phyloP scores from a whole-genome alignment of 2,888 invertebrate genomes.

The Mechanitis messenoides region DNA sequence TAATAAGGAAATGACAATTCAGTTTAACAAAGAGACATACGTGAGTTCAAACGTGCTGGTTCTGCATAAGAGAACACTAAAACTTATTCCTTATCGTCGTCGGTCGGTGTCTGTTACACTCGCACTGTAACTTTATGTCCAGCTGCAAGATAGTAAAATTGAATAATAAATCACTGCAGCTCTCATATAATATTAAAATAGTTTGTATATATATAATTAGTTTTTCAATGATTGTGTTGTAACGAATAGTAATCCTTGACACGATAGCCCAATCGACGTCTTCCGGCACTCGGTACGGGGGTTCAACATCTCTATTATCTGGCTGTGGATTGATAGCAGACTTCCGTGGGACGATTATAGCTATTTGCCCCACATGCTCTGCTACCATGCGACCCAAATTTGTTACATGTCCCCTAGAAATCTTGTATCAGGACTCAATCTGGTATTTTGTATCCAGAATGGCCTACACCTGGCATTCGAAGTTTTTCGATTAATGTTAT shows the following conservation, averaged over 20 bases:
- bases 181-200: no score
- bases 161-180: no score
- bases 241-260: constrained; percentile 28
- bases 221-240: constrained; percentile 17
- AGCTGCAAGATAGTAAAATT: no score
- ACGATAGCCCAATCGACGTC: constrained; percentile 41
- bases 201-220: not conserved
- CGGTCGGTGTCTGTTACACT: no score
- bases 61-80: no score
- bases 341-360: constrained; percentile 55
- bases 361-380: constrained; percentile 50
- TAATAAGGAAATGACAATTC: not conserved
- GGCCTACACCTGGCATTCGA: no score
- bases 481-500: no score
- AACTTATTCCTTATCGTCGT: no score
- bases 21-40: no score
- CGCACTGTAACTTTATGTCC: no score
- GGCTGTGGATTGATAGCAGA: constrained; percentile 64
- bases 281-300: constrained; percentile 55
- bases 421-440: not conserved
- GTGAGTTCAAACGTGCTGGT: no score
- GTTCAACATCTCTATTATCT: constrained; percentile 67
- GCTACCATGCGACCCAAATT: constrained; percentile 13
- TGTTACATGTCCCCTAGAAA: constrained; percentile 3
- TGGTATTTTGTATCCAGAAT: not conserved